phyloP scores from a whole-genome alignment of 1,140 invertebrate genomes.

The Himalopsyche phryganea region DNA sequence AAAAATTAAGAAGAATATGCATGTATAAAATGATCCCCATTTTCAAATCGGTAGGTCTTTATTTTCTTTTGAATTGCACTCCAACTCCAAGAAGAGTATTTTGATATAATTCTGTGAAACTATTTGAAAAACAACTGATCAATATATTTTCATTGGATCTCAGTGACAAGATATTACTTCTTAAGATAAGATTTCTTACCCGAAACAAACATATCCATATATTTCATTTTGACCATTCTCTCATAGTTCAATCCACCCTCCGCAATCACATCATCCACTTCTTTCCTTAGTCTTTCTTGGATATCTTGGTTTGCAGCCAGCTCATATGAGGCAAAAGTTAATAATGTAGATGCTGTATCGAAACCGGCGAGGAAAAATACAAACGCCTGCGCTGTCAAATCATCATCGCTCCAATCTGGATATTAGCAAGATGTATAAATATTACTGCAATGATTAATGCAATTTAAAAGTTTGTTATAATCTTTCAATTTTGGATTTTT shows the following conservation, averaged over 20 bases:
- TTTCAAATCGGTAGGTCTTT: no score
- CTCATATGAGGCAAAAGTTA: slow-evolving; percentile 43
- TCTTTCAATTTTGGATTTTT: no score
- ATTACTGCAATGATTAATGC: no score
- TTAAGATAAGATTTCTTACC: no score
- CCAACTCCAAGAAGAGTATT: no score
- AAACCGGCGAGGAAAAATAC: slow-evolving; percentile 53
- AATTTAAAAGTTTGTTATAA: no score
- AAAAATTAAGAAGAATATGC: slow-evolving; percentile 21
- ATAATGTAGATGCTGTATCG: slow-evolving; percentile 41
- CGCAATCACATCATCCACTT: slow-evolving; percentile 49
- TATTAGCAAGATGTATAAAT: slow-evolving; percentile 7
- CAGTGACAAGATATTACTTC: no score
- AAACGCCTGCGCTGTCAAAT: slow-evolving; percentile 48
- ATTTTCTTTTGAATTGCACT: no score
- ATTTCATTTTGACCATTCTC: slow-evolving; percentile 45
- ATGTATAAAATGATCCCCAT: no score
- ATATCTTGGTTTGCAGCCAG: slow-evolving; percentile 54
- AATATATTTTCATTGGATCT: no score
- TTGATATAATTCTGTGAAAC: no score
- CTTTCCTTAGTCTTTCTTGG: slow-evolving; percentile 55
- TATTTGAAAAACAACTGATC: no score
- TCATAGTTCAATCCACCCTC: slow-evolving; percentile 43
- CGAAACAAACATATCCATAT: slow-evolving; percentile 45
- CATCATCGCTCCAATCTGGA: slow-evolving; percentile 40